Conservation (phyloP, 1,140 invertebrate species). For the Frieseomelitta varia region DNA sequence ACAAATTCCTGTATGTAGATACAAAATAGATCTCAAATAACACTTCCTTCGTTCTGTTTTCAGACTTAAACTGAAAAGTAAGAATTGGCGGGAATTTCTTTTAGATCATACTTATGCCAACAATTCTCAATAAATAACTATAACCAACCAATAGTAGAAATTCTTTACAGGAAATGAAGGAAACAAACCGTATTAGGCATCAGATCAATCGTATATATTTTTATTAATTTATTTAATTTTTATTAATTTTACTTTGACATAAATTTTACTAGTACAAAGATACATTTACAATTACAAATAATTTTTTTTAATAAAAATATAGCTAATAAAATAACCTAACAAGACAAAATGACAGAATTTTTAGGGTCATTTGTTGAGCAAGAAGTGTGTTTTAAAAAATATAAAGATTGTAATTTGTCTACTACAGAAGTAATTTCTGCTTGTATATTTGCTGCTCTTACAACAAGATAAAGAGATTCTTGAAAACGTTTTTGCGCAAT, state of each 20-base stretch:
- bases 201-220: background rate
- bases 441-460: conserved; percentile 86
- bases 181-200: background rate
- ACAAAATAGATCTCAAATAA: background rate
- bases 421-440: conserved; percentile 77
- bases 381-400: conserved; percentile 58
- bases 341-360: background rate
- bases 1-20: background rate
- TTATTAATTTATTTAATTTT: conserved; percentile 1
- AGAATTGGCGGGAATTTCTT: conserved; percentile 36
- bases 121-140: conserved; percentile 18
- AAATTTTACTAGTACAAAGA: background rate
- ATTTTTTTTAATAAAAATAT: background rate
- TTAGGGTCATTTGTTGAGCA: conserved; percentile 15
- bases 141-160: background rate
- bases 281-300: background rate
- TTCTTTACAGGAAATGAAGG: background rate
- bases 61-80: background rate
- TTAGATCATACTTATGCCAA: background rate
- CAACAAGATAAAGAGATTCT: conserved; percentile 84
- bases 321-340: background rate
- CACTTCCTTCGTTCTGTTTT: background rate
- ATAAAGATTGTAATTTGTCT: conserved; percentile 62
- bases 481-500: conserved; percentile 86
- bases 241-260: background rate